phyloP scores from a whole-genome alignment of 2,888 invertebrate species.

The Amphipoea lucens region DNA sequence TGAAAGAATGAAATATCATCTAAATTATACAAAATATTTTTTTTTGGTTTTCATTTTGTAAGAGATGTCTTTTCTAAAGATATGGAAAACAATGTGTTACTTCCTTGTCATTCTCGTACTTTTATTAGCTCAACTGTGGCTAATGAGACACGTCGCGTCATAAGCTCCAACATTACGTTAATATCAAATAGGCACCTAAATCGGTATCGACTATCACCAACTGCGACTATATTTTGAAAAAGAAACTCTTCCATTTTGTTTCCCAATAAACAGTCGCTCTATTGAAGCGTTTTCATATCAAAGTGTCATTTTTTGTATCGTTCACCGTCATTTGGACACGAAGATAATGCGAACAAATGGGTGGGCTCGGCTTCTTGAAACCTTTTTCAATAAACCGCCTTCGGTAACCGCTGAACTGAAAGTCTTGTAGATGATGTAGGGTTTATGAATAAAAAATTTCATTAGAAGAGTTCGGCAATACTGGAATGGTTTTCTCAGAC shows the following conservation, averaged over 20 bases:
- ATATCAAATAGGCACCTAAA: background rate
- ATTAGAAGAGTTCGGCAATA: constrained; percentile 33
- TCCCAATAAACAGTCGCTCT: constrained; percentile 45
- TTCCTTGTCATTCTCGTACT: background rate
- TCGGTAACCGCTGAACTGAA: constrained; percentile 47
- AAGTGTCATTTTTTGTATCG: constrained; percentile 55
- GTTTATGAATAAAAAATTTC: constrained; percentile 32
- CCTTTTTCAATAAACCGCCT: constrained; percentile 43
- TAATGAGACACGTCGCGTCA: too few species aligned
- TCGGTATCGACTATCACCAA: background rate
- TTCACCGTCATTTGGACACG: constrained; percentile 46
- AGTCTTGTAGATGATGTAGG: constrained; percentile 21
- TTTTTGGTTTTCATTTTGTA: background rate
- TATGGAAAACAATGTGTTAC: background rate
- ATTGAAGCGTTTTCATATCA: constrained; percentile 48
- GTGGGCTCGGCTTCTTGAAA: constrained; percentile 29
- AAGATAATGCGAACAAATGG: constrained; percentile 45
- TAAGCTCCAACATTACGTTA: background rate
- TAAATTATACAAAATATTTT: background rate
- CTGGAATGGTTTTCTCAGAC: constrained; percentile 4
- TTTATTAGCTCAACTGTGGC: too few species aligned
- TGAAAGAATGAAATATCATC: background rate
- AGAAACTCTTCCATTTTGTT: constrained; percentile 25
- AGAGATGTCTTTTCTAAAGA: background rate
- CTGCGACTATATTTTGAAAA: constrained; percentile 11